These are phyloP conservation scores for Chionoecetes opilio DNA, from an alignment of 1,140 invertebrate species.

Conservation along the genomic window DNA sequence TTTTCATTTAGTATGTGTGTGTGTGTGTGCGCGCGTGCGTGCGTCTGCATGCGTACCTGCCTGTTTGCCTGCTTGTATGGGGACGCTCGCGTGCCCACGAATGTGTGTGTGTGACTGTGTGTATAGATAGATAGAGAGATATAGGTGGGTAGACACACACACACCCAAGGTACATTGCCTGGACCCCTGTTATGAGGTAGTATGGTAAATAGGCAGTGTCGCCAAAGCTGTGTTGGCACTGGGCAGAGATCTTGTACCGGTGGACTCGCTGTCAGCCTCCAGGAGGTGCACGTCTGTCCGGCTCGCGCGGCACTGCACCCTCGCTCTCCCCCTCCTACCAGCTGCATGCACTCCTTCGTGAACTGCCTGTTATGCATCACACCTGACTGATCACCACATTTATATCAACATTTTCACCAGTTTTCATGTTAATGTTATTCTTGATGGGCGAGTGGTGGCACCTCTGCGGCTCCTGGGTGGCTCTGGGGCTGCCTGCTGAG, in stretches of 20 bases:
- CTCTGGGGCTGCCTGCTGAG: background rate
- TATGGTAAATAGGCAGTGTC: background rate
- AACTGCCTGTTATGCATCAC: background rate
- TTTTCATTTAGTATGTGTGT: constrained; percentile 2
- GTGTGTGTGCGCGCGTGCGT: constrained; percentile 47
- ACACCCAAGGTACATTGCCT: background rate
- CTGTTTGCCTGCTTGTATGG: constrained; percentile 37
- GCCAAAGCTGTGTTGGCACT: background rate
- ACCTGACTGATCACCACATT: background rate
- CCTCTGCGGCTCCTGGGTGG: background rate
- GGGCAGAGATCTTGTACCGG: background rate
- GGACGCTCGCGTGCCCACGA: background rate
- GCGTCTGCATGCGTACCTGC: constrained; percentile 50
- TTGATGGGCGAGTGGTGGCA: background rate
- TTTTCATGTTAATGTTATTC: background rate
- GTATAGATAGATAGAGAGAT: background rate
- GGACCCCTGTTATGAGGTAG: background rate
- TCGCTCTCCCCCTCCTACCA: background rate
- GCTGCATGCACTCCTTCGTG: background rate
- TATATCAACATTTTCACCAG: background rate
- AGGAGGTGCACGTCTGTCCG: background rate
- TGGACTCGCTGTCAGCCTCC: background rate
- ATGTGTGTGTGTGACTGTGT: background rate
- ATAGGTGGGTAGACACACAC: too few species aligned
- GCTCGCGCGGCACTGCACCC: background rate